Evolutionary conservation across 2,797 vertebrate species (phyloP), one percentile per base, ranked within the genome.

Genomic region (Lutjanus argentimaculatus): DNA sequence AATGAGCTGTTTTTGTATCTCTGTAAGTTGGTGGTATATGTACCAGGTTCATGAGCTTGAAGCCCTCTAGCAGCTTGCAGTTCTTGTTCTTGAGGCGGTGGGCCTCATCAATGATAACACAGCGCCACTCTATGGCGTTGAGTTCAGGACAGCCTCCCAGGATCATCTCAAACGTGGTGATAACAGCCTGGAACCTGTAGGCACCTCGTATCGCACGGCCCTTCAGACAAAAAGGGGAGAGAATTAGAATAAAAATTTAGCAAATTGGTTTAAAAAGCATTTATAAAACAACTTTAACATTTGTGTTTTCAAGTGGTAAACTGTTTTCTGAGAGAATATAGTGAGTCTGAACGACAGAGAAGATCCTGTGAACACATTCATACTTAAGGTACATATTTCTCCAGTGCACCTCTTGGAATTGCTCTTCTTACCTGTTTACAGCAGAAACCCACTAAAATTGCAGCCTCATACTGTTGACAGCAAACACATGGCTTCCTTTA

Each of bases 81-180:
- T 99, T 99, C 94, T 99, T 99, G 94, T 99, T 99, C 95, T 99
- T 99, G 90, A 99, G 96, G 17, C 98, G 96, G 92, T 99, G 98
- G 72, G 98, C 98, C 93, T 99, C 98, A 75, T 99, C 98, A 76
- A 99, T 99, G 90, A 99, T 98, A 69, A 98, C 97, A 4, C 98
- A 99, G 10, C 98, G 96, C 98, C 98, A 99, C 42, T 99, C 98
- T 56, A 99, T 97, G 43, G 98, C 98, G 84, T 99, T 99, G 87
- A 99, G 96, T 73, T 99, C 98, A 5, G 97, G 97, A 88, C 98
- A 99, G 80, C 98, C 98, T 55, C 98, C 98, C 90, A 99, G 96
- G 94, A 99, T 99, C 97, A 99, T 99, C 95, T 99, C 98, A 85
- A 99, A 99, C 2, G 98, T 99, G 72, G 98, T 99, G 92, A 99